Evolutionary conservation across 37 sponge, comb jelly and placozoan species (phyloP).

Genomic region (Mnemiopsis leidyi): DNA sequence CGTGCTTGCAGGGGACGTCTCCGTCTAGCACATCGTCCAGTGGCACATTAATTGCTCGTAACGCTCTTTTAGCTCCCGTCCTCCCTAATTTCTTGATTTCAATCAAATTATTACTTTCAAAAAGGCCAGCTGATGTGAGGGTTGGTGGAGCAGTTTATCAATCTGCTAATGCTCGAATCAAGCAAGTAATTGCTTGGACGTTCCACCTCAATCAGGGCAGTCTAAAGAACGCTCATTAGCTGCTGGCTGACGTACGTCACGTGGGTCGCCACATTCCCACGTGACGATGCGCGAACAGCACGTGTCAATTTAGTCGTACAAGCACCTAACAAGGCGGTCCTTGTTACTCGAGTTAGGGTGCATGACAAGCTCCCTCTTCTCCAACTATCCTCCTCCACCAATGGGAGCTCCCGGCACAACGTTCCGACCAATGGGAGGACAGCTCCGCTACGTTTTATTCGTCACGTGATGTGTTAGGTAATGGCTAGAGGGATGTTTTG

Average conservation of each 20-base stretch:
- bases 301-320: constrained; percentile 63
- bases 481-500: constrained; percentile 48
- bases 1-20: too few relatives aligned
- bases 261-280: background rate
- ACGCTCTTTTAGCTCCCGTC: background rate
- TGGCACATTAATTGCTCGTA: background rate
- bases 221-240: background rate
- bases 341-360: constrained; percentile 49
- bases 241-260: background rate
- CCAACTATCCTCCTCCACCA: background rate
- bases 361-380: constrained; percentile 15
- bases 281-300: background rate
- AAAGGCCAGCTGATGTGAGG: constrained; percentile 23
- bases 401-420: background rate
- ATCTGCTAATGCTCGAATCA: constrained; percentile 31
- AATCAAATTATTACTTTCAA: constrained; percentile 64
- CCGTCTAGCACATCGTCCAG: background rate
- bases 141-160: constrained; percentile 13
- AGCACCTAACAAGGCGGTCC: constrained; percentile 41
- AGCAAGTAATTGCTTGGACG: constrained; percentile 53
- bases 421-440: background rate
- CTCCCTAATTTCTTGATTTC: constrained; percentile 42
- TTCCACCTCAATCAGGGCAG: background rate
- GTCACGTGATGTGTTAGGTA: constrained; percentile 60
- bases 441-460: background rate